phyloP scores from a whole-genome alignment of 2,113 vertebrate genomes.

The Pristiophorus japonicus region DNA sequence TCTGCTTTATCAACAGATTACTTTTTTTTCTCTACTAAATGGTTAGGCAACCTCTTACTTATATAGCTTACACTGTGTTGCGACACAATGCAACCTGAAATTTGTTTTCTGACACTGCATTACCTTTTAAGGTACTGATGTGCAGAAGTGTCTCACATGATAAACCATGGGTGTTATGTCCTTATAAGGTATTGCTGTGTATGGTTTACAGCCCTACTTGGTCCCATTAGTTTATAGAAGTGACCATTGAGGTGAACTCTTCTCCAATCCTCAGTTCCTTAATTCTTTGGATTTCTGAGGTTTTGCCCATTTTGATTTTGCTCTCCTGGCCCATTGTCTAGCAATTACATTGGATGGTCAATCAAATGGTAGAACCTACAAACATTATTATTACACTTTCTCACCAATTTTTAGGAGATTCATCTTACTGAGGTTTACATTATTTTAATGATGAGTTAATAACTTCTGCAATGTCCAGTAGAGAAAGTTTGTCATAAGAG shows the following conservation, averaged over 20 bases:
- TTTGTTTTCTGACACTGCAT: constrained; percentile 2
- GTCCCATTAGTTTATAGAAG: not conserved
- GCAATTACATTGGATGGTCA: not conserved
- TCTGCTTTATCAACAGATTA: not conserved
- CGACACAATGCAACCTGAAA: not conserved
- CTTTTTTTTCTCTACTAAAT: not conserved
- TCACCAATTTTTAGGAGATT: not conserved
- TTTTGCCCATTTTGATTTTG: not conserved
- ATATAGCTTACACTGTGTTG: not conserved
- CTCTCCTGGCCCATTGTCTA: not conserved
- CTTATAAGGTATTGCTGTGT: constrained; percentile 6
- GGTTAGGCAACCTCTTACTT: not conserved
- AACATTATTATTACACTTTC: not conserved
- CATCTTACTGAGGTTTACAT: not conserved
- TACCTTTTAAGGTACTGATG: constrained; percentile 1
- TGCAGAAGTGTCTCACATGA: not conserved
- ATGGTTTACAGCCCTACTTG: not conserved
- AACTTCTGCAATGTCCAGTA: not conserved
- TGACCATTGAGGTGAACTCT: not conserved
- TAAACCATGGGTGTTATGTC: not conserved
- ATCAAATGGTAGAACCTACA: not conserved
- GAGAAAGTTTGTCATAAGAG: not conserved
- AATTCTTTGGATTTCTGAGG: not conserved
- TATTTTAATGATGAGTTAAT: not conserved
- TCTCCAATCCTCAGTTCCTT: not conserved